phyloP scores from a whole-genome alignment of 2,888 invertebrate species.

The Odontocolon sp. region DNA sequence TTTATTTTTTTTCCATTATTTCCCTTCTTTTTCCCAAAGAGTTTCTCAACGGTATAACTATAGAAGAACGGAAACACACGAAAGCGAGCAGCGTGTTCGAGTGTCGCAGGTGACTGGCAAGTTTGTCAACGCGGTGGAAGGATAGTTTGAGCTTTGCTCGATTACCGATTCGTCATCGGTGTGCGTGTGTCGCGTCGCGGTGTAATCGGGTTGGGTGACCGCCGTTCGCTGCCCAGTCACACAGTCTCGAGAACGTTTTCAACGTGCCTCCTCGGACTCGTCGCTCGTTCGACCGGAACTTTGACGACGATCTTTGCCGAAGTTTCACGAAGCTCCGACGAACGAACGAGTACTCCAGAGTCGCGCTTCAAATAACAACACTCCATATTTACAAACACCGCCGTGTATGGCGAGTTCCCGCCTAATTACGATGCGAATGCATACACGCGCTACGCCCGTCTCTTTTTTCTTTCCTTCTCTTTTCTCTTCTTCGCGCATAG shows the following conservation, averaged over 20 bases:
- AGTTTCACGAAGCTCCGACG: conserved; percentile 65
- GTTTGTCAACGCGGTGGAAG: conserved; percentile 9
- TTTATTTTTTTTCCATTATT: background rate
- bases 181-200: conserved; percentile 17
- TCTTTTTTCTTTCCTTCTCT: background rate
- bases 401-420: conserved; percentile 74
- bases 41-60: conserved; percentile 11
- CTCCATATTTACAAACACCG: conserved; percentile 78
- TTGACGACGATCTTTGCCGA: conserved; percentile 69
- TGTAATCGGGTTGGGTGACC: conserved; percentile 39
- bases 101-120: conserved; percentile 4
- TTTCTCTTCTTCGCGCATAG: conserved; percentile 40
- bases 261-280: background rate
- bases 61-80: conserved; percentile 34
- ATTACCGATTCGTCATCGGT: conserved; percentile 32
- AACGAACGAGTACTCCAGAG: background rate
- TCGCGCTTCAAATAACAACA: conserved; percentile 64
- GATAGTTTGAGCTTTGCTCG: conserved; percentile 16
- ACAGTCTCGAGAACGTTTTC: conserved; percentile 4
- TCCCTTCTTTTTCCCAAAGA: background rate
- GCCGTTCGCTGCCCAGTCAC: conserved; percentile 2
- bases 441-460: background rate
- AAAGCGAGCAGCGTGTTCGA: conserved; percentile 15
- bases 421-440: conserved; percentile 67
- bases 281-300: conserved; percentile 2